phyloP scores from a whole-genome alignment of 2,113 vertebrate genomes.

The Cephalopterus ornatus region DNA sequence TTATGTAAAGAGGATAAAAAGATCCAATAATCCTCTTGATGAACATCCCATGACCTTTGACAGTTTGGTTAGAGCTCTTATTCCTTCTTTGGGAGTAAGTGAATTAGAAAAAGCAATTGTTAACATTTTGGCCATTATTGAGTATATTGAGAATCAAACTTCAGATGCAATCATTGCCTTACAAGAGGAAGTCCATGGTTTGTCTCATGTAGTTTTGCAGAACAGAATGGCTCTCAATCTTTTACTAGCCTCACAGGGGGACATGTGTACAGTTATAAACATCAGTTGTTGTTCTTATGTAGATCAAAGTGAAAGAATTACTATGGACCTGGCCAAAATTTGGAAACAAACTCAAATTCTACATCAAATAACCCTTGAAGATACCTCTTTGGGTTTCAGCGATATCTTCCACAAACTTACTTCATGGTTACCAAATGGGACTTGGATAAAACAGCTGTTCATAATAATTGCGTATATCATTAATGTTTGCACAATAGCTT shows the following conservation, averaged over 20 bases:
- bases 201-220: background rate
- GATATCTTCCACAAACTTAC: background rate
- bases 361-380: background rate
- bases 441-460: background rate
- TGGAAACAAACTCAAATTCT: background rate
- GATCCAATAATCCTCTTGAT: background rate
- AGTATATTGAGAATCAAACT: background rate
- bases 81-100: background rate
- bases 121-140: background rate
- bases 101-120: background rate
- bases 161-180: background rate
- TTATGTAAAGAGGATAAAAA: background rate
- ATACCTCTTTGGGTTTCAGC: background rate
- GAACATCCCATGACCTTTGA: background rate
- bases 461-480: background rate
- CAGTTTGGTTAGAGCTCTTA: background rate
- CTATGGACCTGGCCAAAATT: background rate
- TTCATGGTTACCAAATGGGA: background rate
- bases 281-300: background rate
- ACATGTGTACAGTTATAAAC: background rate
- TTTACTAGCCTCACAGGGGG: background rate
- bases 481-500: background rate
- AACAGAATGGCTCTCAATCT: background rate
- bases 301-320: background rate
- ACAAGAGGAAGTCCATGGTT: background rate